phyloP scores from a whole-genome alignment of 1,140 invertebrate species.

The Acromyrmex charruanus region DNA sequence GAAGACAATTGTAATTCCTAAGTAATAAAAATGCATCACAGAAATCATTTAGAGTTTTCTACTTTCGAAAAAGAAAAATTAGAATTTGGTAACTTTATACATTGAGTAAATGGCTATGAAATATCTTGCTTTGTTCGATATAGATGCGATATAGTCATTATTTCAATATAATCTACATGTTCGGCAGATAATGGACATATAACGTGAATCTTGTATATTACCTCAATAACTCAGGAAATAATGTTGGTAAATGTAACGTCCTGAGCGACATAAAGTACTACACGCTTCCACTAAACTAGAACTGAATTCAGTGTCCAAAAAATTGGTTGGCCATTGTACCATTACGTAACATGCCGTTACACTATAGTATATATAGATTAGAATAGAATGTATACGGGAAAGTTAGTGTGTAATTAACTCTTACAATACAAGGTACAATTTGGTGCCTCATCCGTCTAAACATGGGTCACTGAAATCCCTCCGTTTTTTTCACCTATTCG shows the following conservation, averaged over 20 bases:
- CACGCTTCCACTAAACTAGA: slow-evolving; percentile 1
- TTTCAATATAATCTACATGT: slow-evolving; percentile 28
- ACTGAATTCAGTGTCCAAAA: neutral
- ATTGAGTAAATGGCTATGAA: neutral
- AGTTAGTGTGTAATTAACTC: neutral
- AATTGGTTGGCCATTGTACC: neutral
- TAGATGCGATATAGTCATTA: neutral
- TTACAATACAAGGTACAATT: neutral
- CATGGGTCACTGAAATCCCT: too few relatives aligned
- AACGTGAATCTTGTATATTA: slow-evolving; percentile 25
- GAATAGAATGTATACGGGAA: neutral
- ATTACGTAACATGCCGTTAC: neutral
- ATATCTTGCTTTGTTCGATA: neutral
- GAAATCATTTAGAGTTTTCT: neutral
- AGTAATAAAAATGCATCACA: neutral
- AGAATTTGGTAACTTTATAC: neutral
- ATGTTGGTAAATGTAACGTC: slow-evolving; percentile 9
- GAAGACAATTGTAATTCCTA: neutral
- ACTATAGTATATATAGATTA: neutral
- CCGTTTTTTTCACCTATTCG: too few relatives aligned
- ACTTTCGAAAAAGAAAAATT: neutral
- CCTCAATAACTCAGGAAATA: slow-evolving; percentile 33
- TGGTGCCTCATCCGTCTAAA: too few relatives aligned
- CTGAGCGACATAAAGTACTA: slow-evolving; percentile 22
- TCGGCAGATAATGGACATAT: slow-evolving; percentile 19